Conservation (phyloP, 30 jellyfish, hydroid and myxozoan species). For the Aurelia sp. region DNA sequence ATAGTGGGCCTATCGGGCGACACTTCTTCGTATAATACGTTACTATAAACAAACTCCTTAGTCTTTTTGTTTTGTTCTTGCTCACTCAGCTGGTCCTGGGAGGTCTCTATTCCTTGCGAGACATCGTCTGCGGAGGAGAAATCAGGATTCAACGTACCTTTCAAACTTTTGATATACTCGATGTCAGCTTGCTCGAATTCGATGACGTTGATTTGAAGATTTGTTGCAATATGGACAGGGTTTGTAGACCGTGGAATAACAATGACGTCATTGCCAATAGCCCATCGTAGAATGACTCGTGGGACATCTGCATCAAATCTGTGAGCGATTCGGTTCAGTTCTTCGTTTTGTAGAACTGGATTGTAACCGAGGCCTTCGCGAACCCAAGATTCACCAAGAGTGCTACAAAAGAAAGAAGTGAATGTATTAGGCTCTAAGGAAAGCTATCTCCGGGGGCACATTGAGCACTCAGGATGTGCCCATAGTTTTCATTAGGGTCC, state of each 20-base stretch:
- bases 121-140: neutral
- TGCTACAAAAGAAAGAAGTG: constrained; percentile 34
- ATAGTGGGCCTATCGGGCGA: constrained; percentile 54
- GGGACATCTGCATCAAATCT: constrained; percentile 75
- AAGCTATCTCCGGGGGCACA: no score
- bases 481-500: no score
- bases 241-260: constrained; percentile 73
- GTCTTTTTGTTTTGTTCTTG: neutral
- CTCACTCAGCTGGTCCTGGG: neutral
- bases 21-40: constrained; percentile 60
- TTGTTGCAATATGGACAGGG: constrained; percentile 75
- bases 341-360: constrained; percentile 64
- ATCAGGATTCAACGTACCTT: constrained; percentile 35
- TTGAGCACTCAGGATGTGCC: no score
- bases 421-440: no score
- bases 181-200: constrained; percentile 42
- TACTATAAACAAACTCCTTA: constrained; percentile 53
- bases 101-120: neutral
- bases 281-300: constrained; percentile 85
- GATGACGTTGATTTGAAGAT: constrained; percentile 32
- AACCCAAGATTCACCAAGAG: constrained; percentile 82
- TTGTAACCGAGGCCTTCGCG: constrained; percentile 65
- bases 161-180: constrained; percentile 31
- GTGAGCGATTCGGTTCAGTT: constrained; percentile 57
- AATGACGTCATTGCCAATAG: constrained; percentile 71